phyloP scores from a whole-genome alignment of 92 coral and sea anemone genomes.

The Paragorgia papillata region DNA sequence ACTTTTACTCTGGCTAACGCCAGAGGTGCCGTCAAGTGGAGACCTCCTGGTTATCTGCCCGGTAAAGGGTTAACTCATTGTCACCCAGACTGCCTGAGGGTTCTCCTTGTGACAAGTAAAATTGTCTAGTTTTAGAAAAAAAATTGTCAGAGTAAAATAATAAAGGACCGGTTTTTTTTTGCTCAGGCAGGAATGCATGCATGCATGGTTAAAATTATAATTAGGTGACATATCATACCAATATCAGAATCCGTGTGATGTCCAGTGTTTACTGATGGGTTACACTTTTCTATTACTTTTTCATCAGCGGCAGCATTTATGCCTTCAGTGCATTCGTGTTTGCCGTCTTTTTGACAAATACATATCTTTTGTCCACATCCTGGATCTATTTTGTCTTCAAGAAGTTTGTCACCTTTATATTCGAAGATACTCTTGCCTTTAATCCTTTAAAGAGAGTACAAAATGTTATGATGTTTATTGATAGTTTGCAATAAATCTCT shows the following conservation, averaged over 20 bases:
- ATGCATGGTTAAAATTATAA: no score
- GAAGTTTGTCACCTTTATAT: conserved; percentile 8
- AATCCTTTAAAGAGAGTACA: conserved; percentile 4
- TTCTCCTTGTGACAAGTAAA: no score
- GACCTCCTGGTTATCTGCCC: no score
- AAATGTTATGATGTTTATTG: neutral
- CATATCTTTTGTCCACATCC: conserved; percentile 23
- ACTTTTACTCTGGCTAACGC: no score
- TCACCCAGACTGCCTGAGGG: no score
- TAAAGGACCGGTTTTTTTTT: no score
- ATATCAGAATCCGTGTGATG: conserved; percentile 13
- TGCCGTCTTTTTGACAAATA: neutral
- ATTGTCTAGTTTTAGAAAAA: no score
- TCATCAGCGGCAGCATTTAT: neutral
- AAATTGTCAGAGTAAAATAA: no score
- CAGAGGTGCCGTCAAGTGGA: no score
- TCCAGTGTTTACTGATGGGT: neutral
- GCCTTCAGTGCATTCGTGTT: neutral
- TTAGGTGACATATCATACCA: neutral
- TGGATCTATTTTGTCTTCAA: conserved; percentile 2
- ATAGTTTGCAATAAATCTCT: no score
- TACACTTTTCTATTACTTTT: neutral
- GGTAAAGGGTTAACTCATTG: no score
- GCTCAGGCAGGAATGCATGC: no score
- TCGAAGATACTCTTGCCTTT: neutral